Base-by-base conservation (phyloP, 2,888 invertebrate genomes). In the Eubasilissa splendida region DNA sequence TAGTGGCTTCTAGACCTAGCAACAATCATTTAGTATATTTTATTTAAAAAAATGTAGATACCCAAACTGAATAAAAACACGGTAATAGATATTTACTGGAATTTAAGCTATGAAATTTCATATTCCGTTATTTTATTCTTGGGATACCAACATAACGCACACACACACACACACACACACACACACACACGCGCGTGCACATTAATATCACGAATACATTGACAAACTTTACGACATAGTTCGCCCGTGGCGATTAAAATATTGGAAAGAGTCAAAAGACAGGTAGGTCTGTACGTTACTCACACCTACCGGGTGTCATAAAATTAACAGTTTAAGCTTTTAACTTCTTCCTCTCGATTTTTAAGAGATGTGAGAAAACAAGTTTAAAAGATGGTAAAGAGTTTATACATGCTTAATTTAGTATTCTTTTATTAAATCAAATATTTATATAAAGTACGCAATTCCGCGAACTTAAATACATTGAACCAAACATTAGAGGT, bases 51-150 rank as follows among this genome's bases (percentile, higher is more conserved):
- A 42, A 42, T 42, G 42, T 5, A 42, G 42, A 22, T 22, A 22
- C 22, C 22, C 22, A 22, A 42, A 42, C 7, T 42, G 4, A 42
- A 42, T 42, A 2, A 42, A 22, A 42, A 50, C 12, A 9, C 50
- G 50, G 33, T 42, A 42, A 42, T 42, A 42, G 66, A n/a, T 66
- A 66, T 66, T 66, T 66, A 42, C 42, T 66, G 42, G 11, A 66
- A 66, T 66, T 42, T 42, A 66, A 66, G 65, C 3, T 42, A 42
- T 42, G 65, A 33, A 65, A 65, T 65, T 65, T 2, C 42, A 66
- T 9, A 8, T n/a, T 42, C 42, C 66, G 66, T 66, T 66, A 66
- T 42, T 4, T 42, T 58, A 42, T 42, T 66, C 63, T 33, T 31
- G 63, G 31, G 63, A 63, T 63, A 33, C 31, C 33, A 63, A 11